Percentiles rank a stretch among this genome's conserved stretches.
These are phyloP conservation scores for Desmophyllum pertusum DNA, from an alignment of 92 coral and sea anemone genomes.

Conservation along the genomic window DNA sequence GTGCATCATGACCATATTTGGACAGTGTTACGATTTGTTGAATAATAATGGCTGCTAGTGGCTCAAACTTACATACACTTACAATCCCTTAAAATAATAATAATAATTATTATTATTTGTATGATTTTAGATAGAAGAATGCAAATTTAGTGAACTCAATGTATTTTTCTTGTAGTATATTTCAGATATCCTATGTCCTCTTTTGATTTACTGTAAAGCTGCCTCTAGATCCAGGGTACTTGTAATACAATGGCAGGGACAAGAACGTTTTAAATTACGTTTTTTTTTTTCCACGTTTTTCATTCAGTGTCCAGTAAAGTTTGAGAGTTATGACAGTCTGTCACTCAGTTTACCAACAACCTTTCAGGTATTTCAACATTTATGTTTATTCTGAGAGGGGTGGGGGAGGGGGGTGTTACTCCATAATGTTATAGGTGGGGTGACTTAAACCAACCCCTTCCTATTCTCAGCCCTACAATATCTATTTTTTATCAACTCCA, in stretches of 20 bases:
- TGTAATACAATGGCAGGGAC: not conserved
- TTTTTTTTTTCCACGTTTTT: slow-evolving; percentile 1
- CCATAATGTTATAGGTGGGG: not conserved
- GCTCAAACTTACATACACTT: too few relatives aligned
- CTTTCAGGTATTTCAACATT: slow-evolving; percentile 62
- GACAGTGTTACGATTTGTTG: too few relatives aligned
- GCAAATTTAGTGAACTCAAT: not conserved
- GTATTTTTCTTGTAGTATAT: not conserved
- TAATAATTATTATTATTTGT: too few relatives aligned
- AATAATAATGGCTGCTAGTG: too few relatives aligned
- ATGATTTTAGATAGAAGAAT: too few relatives aligned
- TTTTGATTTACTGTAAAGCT: not conserved
- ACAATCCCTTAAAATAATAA: too few relatives aligned
- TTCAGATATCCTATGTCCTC: not conserved
- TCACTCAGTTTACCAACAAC: slow-evolving; percentile 81
- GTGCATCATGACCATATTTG: too few relatives aligned
- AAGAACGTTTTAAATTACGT: not conserved
- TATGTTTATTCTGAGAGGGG: not conserved
- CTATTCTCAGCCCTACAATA: too few relatives aligned
- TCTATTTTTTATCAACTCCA: too few relatives aligned
- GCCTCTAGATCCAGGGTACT: not conserved
- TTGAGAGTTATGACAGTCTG: slow-evolving; percentile 92
- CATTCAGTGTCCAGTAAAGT: slow-evolving; percentile 86
- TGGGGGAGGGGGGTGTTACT: not conserved
- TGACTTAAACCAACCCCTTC: not conserved